phyloP scores from a whole-genome alignment of 2,113 vertebrate species.

The Nycticorax nycticorax region DNA sequence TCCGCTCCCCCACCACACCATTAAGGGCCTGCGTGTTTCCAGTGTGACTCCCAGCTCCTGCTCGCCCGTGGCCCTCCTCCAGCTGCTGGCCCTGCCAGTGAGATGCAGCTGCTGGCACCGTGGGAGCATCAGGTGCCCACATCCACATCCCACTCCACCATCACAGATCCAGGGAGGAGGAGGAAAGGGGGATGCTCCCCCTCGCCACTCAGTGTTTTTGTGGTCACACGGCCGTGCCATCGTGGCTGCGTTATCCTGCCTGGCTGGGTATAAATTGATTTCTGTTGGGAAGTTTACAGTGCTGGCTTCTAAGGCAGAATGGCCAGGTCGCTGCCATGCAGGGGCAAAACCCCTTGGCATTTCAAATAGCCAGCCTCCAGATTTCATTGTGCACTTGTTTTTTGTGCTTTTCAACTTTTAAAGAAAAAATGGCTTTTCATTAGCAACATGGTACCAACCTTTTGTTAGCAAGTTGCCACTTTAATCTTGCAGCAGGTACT shows the following conservation, averaged over 20 bases:
- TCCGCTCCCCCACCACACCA: background rate
- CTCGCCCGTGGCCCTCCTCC: background rate
- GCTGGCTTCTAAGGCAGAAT: background rate
- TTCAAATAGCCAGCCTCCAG: background rate
- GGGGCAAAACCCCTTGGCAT: background rate
- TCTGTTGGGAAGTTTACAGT: background rate
- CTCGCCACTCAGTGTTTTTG: rapidly evolving
- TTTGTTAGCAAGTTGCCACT: background rate
- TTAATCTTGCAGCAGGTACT: background rate
- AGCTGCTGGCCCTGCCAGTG: rapidly evolving
- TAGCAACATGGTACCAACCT: background rate
- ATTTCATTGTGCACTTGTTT: background rate
- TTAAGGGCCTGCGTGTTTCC: background rate
- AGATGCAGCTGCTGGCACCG: rapidly evolving
- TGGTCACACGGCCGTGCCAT: background rate
- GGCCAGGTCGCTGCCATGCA: background rate
- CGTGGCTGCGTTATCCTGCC: background rate
- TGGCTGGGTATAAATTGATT: background rate
- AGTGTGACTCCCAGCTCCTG: background rate
- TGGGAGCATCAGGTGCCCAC: background rate
- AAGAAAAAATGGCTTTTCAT: background rate
- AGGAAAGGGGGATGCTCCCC: background rate
- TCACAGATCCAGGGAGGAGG: background rate
- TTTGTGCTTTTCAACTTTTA: background rate
- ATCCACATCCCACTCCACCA: background rate